A percentile compares a stretch with the other conserved stretches of the same genome.
Conservation (phyloP, 2,888 invertebrate species). For the Podabrus alpinus region DNA sequence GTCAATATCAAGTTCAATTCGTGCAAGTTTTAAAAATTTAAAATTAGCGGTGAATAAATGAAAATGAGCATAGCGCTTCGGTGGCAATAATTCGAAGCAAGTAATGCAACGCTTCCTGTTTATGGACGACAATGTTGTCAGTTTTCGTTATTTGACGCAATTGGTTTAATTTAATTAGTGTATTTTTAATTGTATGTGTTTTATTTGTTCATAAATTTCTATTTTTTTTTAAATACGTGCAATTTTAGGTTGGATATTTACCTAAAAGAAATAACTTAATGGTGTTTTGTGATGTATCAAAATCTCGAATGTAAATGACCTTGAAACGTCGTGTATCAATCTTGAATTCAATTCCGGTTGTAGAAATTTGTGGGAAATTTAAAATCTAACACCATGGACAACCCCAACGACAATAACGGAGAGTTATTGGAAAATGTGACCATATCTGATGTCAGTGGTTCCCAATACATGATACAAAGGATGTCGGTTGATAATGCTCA, state of each 20-base stretch:
- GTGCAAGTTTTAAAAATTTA: neutral
- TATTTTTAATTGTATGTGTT: neutral
- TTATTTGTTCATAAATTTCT: neutral
- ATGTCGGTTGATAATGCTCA: conserved; percentile 51
- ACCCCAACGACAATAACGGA: conserved; percentile 33
- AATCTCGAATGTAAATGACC: conserved; percentile 40
- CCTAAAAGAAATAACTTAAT: neutral
- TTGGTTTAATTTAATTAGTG: conserved; percentile 7
- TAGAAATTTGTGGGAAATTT: neutral
- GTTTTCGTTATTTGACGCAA: conserved; percentile 48
- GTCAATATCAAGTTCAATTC: neutral
- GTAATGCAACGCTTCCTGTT: conserved; percentile 17
- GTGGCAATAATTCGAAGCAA: neutral
- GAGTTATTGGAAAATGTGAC: conserved; percentile 46
- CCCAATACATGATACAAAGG: conserved; percentile 53
- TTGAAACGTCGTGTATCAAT: conserved; percentile 53
- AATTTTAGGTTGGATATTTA: neutral
- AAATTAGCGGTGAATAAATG: neutral
- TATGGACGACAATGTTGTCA: conserved; percentile 55
- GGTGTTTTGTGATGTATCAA: neutral
- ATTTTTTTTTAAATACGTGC: neutral
- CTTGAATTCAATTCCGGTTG: conserved; percentile 40
- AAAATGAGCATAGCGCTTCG: neutral
- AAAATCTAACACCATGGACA: conserved; percentile 41
- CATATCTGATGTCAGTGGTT: conserved; percentile 46